Evolutionary conservation across 2,113 vertebrate species (phyloP).

Genomic region (Pseudorhombus dupliciocellatus): DNA sequence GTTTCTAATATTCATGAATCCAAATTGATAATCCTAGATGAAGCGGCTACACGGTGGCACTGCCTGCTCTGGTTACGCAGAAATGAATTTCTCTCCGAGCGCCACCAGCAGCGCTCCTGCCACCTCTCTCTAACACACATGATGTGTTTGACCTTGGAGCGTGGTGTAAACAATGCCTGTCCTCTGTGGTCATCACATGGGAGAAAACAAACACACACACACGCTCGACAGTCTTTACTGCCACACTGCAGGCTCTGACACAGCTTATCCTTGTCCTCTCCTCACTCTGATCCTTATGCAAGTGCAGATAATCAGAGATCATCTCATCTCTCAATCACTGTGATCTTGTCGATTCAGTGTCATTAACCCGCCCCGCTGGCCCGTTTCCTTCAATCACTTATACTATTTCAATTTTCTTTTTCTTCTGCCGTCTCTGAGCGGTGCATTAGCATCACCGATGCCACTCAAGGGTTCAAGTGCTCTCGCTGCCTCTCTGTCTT

Average conservation of each 20-base stretch:
- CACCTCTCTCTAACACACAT: background rate
- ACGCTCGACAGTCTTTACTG: background rate
- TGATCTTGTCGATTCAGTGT: conserved; percentile 49
- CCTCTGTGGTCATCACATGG: conserved; percentile 2
- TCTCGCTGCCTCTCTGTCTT: conserved; percentile 11
- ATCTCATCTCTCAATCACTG: conserved; percentile 61
- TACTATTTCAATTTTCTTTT: conserved; percentile 39
- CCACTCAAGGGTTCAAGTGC: conserved; percentile 60
- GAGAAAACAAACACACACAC: conserved; percentile 7
- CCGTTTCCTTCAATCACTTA: conserved; percentile 48
- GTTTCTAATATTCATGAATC: background rate
- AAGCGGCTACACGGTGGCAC: background rate
- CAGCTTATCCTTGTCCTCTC: conserved; percentile 9
- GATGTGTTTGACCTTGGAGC: conserved; percentile 27
- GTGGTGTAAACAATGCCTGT: background rate
- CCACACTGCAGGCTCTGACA: background rate
- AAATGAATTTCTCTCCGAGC: no score
- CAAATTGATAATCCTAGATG: background rate
- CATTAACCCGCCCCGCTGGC: conserved; percentile 45
- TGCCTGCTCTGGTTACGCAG: background rate
- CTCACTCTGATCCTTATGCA: conserved; percentile 39
- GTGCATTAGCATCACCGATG: conserved; percentile 44
- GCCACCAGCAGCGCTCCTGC: no score
- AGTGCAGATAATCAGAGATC: conserved; percentile 59
- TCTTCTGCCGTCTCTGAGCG: conserved; percentile 9